Evolutionary conservation across 1,140 invertebrate species (phyloP), one percentile per base, ranked within the genome.

Genomic region (Chrysomallon squamiferum): DNA sequence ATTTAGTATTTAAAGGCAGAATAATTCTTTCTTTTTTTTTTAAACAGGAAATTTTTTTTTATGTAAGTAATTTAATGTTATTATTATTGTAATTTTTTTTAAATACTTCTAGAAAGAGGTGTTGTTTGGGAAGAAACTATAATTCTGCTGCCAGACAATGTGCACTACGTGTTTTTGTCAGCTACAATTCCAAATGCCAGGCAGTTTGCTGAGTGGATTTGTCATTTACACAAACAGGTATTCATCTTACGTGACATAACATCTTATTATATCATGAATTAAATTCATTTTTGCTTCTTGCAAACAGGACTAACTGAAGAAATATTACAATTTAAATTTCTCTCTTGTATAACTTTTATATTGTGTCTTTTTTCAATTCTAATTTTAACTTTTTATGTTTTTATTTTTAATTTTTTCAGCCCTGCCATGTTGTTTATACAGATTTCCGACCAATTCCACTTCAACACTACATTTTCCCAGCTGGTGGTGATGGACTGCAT

Each of bases 91-190:
- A 32, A 35, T 49, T 59, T 54, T 62, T 41, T 56, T 38, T 20
- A 20, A 27, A 22, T 11, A 20, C 32, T 52, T 50, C 38, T 72
- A 87, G 96, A 99, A 85, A 88, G 98, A 86, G 98, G 98, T 52
- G 97, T 99, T 25, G 97, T 87, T 3, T 99, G 98, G 98, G 97
- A 98, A 89, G 98, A 99, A 88, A 98, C 97, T 0, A 89, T 99
- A 20, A 99, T 99, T 80, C 87, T 99, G 20, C 85, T 99, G 29
- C 97, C 97, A 1, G 95, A 99, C 81, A 98, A 97, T 85, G 96
- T 99, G 0, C 95, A 96, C 81, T 99, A 97, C 86, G 98, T 99
- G 5, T 99, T 99, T 85, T 88, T 99, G 0, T 99, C 97, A 30
- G 98, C 98, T 27, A 99, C 98, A 0, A 99, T 99, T 79, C 98